Evolutionary conservation across 2,888 invertebrate species (phyloP).

Genomic region (Agrochola macilenta): DNA sequence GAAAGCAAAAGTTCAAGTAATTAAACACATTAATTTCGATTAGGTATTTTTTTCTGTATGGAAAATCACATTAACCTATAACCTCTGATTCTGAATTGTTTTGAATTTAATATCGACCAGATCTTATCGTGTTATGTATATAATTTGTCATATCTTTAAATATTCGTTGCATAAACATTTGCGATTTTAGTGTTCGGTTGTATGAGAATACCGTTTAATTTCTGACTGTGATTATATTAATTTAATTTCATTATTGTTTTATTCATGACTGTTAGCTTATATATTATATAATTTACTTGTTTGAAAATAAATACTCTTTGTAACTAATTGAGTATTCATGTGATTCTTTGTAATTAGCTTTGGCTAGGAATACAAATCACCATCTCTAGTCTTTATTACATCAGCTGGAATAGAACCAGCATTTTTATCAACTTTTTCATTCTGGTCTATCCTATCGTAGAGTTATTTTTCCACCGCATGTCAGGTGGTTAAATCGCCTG

Average conservation of each 20-base stretch:
- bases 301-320: neutral
- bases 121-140: conserved; percentile 50
- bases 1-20: conserved; percentile 34
- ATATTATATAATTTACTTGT: neutral
- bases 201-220: conserved; percentile 5
- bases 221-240: conserved; percentile 9
- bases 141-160: conserved; percentile 52
- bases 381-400: neutral
- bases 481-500: neutral
- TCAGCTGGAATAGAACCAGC: neutral
- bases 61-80: conserved; percentile 1
- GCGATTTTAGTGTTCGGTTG: neutral
- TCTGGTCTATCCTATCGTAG: neutral
- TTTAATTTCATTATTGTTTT: conserved; percentile 1
- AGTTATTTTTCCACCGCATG: neutral
- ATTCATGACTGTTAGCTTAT: neutral
- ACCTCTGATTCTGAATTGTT: conserved; percentile 33
- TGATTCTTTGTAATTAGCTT: neutral
- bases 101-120: conserved; percentile 47
- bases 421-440: neutral
- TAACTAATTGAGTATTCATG: neutral
- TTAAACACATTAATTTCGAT: conserved; percentile 3
- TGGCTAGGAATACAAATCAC: neutral
- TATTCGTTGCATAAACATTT: conserved; percentile 28
- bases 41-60: neutral